Evolutionary conservation across 2,113 vertebrate genomes (phyloP).

Genomic region (Sisor rabdophorus): DNA sequence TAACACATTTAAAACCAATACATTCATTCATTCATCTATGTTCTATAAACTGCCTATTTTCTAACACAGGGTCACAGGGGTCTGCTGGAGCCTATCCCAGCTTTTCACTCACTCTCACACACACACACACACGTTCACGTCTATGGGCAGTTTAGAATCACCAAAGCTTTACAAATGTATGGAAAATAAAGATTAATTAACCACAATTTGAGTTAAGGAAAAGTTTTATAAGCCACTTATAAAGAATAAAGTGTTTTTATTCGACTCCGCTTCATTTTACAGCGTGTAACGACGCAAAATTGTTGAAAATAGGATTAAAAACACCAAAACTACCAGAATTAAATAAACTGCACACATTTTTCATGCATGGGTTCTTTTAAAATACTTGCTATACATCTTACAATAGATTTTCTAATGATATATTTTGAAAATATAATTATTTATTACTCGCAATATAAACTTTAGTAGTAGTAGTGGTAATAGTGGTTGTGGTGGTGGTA

Average conservation of each 20-base stretch:
- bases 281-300: background rate
- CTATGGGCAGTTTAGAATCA: constrained; percentile 49
- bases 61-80: no score
- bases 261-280: background rate
- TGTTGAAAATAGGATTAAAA: background rate
- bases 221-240: background rate
- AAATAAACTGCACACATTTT: background rate
- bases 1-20: no score
- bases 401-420: background rate
- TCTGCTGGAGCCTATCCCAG: no score
- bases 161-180: constrained; percentile 29
- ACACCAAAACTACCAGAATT: background rate
- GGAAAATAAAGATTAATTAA: background rate
- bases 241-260: no score
- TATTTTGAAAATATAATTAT: no score
- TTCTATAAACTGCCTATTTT: no score
- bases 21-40: no score
- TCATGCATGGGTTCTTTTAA: background rate
- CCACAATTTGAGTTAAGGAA: background rate
- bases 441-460: background rate
- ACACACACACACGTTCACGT: no score
- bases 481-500: no score
- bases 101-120: no score
- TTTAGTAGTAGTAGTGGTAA: background rate
- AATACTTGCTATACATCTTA: background rate